Evolutionary conservation across 1,140 invertebrate species (phyloP), one percentile per base, ranked within the genome.

Genomic region (Cardiocondyla obscurior): DNA sequence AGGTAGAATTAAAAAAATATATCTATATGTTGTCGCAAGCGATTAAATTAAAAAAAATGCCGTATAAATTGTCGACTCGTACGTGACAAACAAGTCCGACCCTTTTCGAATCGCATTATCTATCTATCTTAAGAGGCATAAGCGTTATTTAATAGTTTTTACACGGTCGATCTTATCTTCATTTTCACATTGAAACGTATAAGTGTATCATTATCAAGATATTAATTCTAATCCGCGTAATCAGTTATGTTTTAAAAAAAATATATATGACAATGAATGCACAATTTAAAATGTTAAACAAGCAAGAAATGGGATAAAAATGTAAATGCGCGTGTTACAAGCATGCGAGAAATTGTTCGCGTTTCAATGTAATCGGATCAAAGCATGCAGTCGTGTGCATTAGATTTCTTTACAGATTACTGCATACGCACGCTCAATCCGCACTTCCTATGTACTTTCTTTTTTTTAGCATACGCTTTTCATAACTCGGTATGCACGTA

Each of bases 31-130:
- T 65, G 81, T 81, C 77, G 72, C 79, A 74, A 89, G 82, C 86
- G 85, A 89, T 90, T 86, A 81, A 90, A 90, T 91, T 90, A 46
- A 5, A 46, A 46, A 5, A 46, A 89, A 82, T 60, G 36, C 12
- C 57, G 33, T 65, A 10, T 6, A 7, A 8, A 49, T 69, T 25
- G 30, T 33, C n/a, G 14, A 0, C n/a, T 46, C 19, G 39, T 42
- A 51, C 44, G 19, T 4, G 33, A 79, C 30, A 51, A 42, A 14
- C 28, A 28, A 22, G n/a, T 60, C 33, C 10, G 60, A 39, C 53
- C 6, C 30, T 55, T 79, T 51, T 36, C 10, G 2, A 53, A 53
- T 65, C 28, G 8, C 5, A 28, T 39, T 64, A 28, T 3, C 22
- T 22, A 6, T 42, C n/a, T 79, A 30, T 19, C 0, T 65, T 16